A percentile compares a stretch with the other conserved stretches of the same genome.
Evolutionary conservation across 2,797 vertebrate genomes (phyloP).

Genomic region (Columba guinea): DNA sequence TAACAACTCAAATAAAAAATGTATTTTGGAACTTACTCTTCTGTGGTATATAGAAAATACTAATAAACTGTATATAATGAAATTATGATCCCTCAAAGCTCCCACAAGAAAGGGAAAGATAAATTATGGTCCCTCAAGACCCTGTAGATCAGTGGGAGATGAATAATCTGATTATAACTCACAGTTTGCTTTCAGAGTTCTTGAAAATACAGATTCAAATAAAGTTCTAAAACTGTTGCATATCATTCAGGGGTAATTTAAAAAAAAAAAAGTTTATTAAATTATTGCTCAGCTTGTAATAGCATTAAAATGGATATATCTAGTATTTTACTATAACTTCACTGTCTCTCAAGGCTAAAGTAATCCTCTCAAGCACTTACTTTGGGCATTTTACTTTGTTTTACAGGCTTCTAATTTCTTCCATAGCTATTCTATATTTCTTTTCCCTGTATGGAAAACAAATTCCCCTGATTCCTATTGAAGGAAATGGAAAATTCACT

Average conservation of each 20-base stretch:
- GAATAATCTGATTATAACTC: conserved; percentile 77
- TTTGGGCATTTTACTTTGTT: neutral
- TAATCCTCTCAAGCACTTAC: neutral
- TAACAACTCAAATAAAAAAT: conserved; percentile 1
- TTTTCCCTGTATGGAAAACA: neutral
- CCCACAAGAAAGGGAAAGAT: neutral
- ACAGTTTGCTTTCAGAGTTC: conserved; percentile 70
- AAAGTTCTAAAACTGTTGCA: neutral
- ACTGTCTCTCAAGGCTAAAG: neutral
- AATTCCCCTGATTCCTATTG: neutral
- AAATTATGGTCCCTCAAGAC: neutral
- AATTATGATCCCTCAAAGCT: neutral
- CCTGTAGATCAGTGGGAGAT: conserved; percentile 14
- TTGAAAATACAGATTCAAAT: neutral
- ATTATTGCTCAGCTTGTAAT: neutral
- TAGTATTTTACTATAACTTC: neutral
- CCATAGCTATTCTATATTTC: neutral
- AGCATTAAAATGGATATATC: neutral
- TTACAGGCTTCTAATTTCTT: neutral
- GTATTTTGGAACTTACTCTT: neutral
- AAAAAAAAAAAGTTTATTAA: neutral
- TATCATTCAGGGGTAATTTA: neutral
- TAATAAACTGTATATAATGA: neutral
- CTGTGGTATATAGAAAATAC: conserved; percentile 7
- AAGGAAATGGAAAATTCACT: conserved; percentile 22